A percentile compares a stretch with the other conserved stretches of the same genome.
These are phyloP conservation scores for Athrips mouffetella DNA, from an alignment of 2,888 invertebrate species.

Conservation along the genomic window DNA sequence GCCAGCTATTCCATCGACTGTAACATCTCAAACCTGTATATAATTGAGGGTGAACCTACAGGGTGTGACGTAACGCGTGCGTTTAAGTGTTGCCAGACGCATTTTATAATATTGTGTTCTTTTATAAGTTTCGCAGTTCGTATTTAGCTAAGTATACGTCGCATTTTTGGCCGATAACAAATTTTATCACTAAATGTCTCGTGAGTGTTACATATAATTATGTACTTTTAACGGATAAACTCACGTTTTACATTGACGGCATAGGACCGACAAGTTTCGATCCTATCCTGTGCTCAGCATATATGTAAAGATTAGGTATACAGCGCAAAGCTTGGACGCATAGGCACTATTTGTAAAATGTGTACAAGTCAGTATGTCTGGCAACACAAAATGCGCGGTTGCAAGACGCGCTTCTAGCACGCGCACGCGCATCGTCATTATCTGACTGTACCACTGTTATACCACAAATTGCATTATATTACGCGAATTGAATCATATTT, in stretches of 20 bases:
- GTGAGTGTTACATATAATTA: no score
- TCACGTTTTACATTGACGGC: background rate
- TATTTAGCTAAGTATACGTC: no score
- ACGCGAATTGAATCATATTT: background rate
- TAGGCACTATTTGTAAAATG: no score
- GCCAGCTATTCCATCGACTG: background rate
- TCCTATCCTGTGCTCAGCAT: no score
- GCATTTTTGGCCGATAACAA: no score
- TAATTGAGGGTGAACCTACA: conserved; percentile 3
- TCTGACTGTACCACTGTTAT: background rate
- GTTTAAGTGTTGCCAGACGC: background rate
- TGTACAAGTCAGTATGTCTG: background rate
- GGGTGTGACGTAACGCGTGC: conserved; percentile 1
- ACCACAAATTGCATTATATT: background rate
- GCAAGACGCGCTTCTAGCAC: no score
- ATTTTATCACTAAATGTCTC: no score
- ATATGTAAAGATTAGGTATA: no score
- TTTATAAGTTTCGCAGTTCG: no score
- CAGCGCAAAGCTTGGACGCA: no score
- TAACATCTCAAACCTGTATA: conserved; percentile 2
- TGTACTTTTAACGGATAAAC: background rate
- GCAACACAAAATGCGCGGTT: background rate
- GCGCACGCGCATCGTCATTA: background rate
- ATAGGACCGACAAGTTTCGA: no score
- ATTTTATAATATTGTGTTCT: no score